Evolutionary conservation across 2,888 invertebrate species (phyloP), one percentile per base, ranked within the genome.

Genomic region (Adelphocoris suturalis): DNA sequence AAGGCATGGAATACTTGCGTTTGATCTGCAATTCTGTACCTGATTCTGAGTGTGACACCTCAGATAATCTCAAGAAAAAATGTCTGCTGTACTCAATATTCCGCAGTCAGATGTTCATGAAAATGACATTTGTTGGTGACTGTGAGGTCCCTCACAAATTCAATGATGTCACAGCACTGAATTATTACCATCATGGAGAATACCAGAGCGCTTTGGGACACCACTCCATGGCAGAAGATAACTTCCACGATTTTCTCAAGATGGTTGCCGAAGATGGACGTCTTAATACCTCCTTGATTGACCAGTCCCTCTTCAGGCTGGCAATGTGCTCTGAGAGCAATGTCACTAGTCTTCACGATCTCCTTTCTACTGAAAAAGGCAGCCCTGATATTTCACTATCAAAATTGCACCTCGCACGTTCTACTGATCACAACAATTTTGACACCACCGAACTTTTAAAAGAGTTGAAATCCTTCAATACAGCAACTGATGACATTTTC

Each of bases 1-100:
- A 89, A 61, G 89, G 89, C 57, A 47, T 82, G 2, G 82, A 89
- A n/a, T 89, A 89, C 47, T 61, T 89, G 28, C 19, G 55, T 16
- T 19, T 88, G 16, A 88, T 88, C 19, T 28, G 37, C 57, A 37
- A 88, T 27, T 75, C 86, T 12, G n/a, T 46, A 5, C 19, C 75
- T 86, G 19, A 47, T 3, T n/a, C 46, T 16, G 46, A 88, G 11
- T 57, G 16, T 11, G 80, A 48, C 28, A 37, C 12, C 23, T 27
- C 48, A 14, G 52, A 88, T 13, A 19, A 61, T 28, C 19, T 75
- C 11, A 88, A 78, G 28, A 88, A 78, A 55, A 88, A 88, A 46
- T 88, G 88, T 46, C 78, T 88, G 11, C 52, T 88, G 9, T 88
- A 78, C 57, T 9, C 78, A 14, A 88, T 88, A 3, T 28, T 78